Conservation (phyloP, 2,888 invertebrate species). For the Dryobotodes eremita region DNA sequence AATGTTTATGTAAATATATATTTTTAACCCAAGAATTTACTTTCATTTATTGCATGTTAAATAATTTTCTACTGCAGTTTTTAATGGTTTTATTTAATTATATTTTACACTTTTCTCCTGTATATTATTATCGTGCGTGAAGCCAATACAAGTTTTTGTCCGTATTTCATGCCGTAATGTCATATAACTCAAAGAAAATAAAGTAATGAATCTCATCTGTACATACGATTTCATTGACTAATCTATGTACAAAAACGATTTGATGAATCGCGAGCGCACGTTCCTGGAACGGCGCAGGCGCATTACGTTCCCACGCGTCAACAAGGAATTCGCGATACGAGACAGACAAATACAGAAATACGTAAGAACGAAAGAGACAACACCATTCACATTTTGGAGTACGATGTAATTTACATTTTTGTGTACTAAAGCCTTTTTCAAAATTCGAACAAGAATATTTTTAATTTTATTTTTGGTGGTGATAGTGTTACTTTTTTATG, state of each 20-base stretch:
- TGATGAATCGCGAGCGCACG: constrained; percentile 84
- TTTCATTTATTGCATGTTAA: constrained; percentile 1
- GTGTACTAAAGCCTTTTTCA: constrained; percentile 47
- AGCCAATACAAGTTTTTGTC: background rate
- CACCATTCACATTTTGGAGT: constrained; percentile 54
- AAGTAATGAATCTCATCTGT: constrained; percentile 56
- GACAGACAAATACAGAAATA: constrained; percentile 68
- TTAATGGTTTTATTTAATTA: background rate
- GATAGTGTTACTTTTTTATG: background rate
- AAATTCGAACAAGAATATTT: constrained; percentile 29
- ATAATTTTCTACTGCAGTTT: background rate
- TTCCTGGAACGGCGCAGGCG: constrained; percentile 84
- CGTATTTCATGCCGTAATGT: background rate
- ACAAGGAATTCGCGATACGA: constrained; percentile 77
- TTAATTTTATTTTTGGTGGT: constrained; percentile 7
- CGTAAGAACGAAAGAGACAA: constrained; percentile 54
- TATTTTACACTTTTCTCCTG: background rate
- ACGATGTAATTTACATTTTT: constrained; percentile 79
- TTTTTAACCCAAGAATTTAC: background rate
- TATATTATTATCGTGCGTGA: too few species aligned
- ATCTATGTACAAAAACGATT: constrained; percentile 79
- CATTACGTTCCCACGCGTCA: constrained; percentile 88
- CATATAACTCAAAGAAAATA: background rate
- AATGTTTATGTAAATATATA: background rate
- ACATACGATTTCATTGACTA: constrained; percentile 63